Evolutionary conservation across 2,797 vertebrate species (phyloP).

Genomic region (Tiaroga cobitis): DNA sequence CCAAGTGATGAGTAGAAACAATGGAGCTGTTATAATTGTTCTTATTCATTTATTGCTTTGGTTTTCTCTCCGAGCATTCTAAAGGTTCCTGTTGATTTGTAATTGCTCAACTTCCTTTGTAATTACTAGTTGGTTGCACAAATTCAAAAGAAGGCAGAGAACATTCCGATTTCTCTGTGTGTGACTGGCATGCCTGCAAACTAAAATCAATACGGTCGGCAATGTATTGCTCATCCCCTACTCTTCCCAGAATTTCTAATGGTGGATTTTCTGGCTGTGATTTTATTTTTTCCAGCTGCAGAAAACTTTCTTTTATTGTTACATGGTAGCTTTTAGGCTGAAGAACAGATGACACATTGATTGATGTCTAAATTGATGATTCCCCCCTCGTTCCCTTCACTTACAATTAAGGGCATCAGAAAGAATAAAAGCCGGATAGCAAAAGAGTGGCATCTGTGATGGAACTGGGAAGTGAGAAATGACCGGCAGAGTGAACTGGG

Average conservation of each 20-base stretch:
- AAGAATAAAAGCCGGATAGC: constrained; percentile 36
- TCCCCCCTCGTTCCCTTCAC: constrained; percentile 34
- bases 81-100: constrained; percentile 13
- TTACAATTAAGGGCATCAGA: constrained; percentile 48
- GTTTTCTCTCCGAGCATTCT: constrained; percentile 1
- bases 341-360: constrained; percentile 58
- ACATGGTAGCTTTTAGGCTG: constrained; percentile 29
- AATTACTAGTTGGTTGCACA: constrained; percentile 26
- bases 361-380: constrained; percentile 60
- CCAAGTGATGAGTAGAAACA: not conserved
- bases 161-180: constrained; percentile 25
- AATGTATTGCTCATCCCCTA: constrained; percentile 38
- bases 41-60: not conserved
- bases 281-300: constrained; percentile 7
- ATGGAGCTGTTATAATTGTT: not conserved
- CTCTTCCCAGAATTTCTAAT: constrained; percentile 38
- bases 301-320: constrained; percentile 41
- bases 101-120: not conserved
- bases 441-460: constrained; percentile 31
- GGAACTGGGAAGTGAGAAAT: constrained; percentile 41
- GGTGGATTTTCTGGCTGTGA: constrained; percentile 29
- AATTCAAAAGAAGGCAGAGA: constrained; percentile 30
- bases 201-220: constrained; percentile 55
- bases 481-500: constrained; percentile 23
- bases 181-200: constrained; percentile 51